A percentile compares a stretch with the other conserved stretches of the same genome.
phyloP scores from a whole-genome alignment of 2,888 invertebrate genomes.

The Thumatha senex region DNA sequence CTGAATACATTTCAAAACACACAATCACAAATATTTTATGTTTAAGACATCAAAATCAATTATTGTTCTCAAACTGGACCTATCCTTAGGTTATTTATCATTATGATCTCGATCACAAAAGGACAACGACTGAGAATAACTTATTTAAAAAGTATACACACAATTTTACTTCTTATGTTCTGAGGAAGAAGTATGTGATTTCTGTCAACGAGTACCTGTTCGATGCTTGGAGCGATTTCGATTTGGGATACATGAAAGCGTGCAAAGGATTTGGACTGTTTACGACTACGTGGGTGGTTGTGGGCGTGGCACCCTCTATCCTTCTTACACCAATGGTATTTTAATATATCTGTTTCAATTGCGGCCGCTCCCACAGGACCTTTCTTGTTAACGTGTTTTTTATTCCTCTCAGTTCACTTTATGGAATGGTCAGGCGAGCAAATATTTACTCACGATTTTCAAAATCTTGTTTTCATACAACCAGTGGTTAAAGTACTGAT shows the following conservation, averaged over 20 bases:
- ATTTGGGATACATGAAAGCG: slow-evolving; percentile 82
- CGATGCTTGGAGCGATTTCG: slow-evolving; percentile 78
- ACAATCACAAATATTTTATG: slow-evolving; percentile 63
- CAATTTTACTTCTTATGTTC: slow-evolving; percentile 56
- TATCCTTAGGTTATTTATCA: slow-evolving; percentile 81
- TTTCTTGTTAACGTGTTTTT: slow-evolving; percentile 80
- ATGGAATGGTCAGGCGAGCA: slow-evolving; percentile 78
- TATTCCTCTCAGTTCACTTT: slow-evolving; percentile 73
- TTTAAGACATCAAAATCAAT: slow-evolving; percentile 83
- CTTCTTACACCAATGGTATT: slow-evolving; percentile 41
- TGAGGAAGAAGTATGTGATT: slow-evolving; percentile 49
- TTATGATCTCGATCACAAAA: slow-evolving; percentile 80
- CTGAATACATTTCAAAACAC: slow-evolving; percentile 46
- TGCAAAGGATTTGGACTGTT: slow-evolving; percentile 83
- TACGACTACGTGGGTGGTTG: slow-evolving; percentile 82
- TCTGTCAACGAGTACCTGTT: slow-evolving; percentile 38
- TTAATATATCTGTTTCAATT: slow-evolving; percentile 53
- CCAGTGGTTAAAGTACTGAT: slow-evolving; percentile 57
- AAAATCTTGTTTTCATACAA: slow-evolving; percentile 78
- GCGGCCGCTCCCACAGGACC: slow-evolving; percentile 82
- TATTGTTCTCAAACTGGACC: slow-evolving; percentile 77
- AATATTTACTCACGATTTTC: slow-evolving; percentile 83
- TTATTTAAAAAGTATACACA: slow-evolving; percentile 62
- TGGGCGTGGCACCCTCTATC: slow-evolving; percentile 74
- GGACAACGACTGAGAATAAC: slow-evolving; percentile 73